Evolutionary conservation across 1,140 invertebrate genomes (phyloP).

Genomic region (Apis florea): DNA sequence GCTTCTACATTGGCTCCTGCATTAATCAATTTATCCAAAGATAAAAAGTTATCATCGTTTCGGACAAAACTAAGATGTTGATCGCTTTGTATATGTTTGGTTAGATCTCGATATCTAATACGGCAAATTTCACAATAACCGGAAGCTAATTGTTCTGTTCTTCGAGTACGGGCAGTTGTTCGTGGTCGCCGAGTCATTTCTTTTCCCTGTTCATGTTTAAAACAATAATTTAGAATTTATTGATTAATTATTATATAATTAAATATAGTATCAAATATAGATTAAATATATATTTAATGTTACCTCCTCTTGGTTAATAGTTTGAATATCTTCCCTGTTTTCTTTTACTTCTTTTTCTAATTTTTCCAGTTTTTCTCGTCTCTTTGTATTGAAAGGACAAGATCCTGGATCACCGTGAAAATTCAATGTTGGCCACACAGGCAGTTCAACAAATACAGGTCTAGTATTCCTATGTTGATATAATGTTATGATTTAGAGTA

Average conservation of each 20-base stretch:
- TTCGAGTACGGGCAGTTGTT: slow-evolving; percentile 80
- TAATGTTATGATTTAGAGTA: background rate
- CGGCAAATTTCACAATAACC: slow-evolving; percentile 90
- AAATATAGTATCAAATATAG: no score
- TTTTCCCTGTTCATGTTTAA: slow-evolving; percentile 69
- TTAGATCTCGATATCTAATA: slow-evolving; percentile 84
- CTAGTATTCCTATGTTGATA: slow-evolving; percentile 73
- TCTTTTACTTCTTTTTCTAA: slow-evolving; percentile 72
- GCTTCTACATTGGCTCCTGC: slow-evolving; percentile 83
- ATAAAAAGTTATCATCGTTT: slow-evolving; percentile 86
- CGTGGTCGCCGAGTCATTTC: slow-evolving; percentile 85
- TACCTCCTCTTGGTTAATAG: slow-evolving; percentile 70
- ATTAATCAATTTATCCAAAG: slow-evolving; percentile 85
- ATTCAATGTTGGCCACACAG: slow-evolving; percentile 79
- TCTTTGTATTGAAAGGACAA: slow-evolving; percentile 74
- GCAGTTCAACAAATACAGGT: slow-evolving; percentile 78
- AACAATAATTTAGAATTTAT: background rate
- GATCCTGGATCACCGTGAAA: slow-evolving; percentile 76
- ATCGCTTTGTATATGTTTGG: slow-evolving; percentile 85
- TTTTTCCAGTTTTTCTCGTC: slow-evolving; percentile 61
- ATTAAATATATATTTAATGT: background rate
- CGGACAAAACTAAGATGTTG: slow-evolving; percentile 86
- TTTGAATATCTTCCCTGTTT: slow-evolving; percentile 68
- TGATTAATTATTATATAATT: background rate
- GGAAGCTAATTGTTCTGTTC: slow-evolving; percentile 80